Base-by-base conservation (phyloP, 2,113 vertebrate genomes). In the Toxostoma redivivum region DNA sequence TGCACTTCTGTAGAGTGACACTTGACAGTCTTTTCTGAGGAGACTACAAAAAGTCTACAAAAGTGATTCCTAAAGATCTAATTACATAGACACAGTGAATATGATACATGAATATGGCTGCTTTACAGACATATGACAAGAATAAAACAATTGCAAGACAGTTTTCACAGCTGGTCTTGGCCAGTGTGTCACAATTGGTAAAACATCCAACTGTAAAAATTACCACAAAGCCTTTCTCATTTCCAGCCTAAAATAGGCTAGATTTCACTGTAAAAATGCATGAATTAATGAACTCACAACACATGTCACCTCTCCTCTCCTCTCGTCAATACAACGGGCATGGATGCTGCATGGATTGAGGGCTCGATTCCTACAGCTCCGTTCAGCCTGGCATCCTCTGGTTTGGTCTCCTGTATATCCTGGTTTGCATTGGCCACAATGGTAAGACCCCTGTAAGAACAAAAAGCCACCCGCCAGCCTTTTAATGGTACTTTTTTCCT, bases 341-440 rank as follows among this genome's bases (percentile, higher is more conserved):
- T 99, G 98, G 85, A 96, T 11, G 27, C 99, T 98, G 90, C 99
- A 99, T 15, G 99, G 99, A 93, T 98, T 99, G 86, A 98, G 97
- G 51, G 98, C 98, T 57, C 98, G 98, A 37, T 97, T 99, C 65
- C 96, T 97, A 95, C 99, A 99, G 88, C 97, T 98, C 81, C 94
- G 98, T 42, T 98, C 97, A 4, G 96, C 95, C 69, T 95, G 98
- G 96, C 99, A 99, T 17, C 99, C 99, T 25, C 92, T 98, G 15
- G 56, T 78, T 97, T 99, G 99, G 95, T 99, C 98, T 31, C 99
- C 99, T 25, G 90, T 98, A 86, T 98, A 99, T 23, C 99, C 99
- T 44, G 97, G 47, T 94, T 98, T 98, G 94, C 99, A 99, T 37
- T 98, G 98, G 33, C 99, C 99, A 78, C 99, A 99, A 79, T 86